Percentiles rank a stretch among this genome's conserved stretches.
Conservation (phyloP, 2,797 vertebrate species). For the Pangasius macronema region DNA sequence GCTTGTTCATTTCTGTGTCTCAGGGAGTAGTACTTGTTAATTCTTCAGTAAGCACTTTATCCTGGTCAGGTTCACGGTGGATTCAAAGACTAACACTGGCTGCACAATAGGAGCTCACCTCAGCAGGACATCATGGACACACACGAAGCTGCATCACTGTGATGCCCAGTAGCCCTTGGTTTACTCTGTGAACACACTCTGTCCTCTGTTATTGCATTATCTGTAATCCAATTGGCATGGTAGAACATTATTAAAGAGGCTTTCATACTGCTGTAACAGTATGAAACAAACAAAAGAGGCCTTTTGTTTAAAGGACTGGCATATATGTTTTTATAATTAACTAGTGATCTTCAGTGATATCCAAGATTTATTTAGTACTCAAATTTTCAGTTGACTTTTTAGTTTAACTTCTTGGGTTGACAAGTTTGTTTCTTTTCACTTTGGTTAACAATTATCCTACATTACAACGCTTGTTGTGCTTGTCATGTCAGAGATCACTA, state of each 20-base stretch:
- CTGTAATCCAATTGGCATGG: background rate
- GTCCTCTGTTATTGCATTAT: background rate
- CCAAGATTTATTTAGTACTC: background rate
- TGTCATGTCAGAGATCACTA: background rate
- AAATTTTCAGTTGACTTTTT: background rate
- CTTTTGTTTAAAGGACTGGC: background rate
- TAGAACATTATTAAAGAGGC: background rate
- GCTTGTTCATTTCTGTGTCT: background rate
- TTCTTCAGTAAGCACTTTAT: background rate
- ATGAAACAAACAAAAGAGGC: background rate
- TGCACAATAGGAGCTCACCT: background rate
- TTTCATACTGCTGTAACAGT: background rate
- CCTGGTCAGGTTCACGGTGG: background rate
- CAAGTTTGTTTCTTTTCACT: background rate
- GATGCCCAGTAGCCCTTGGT: background rate
- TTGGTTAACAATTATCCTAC: background rate
- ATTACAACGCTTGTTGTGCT: background rate
- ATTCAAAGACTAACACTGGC: background rate
- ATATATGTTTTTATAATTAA: background rate
- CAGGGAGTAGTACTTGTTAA: background rate
- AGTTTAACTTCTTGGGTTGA: background rate
- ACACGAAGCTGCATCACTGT: background rate
- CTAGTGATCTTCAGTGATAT: background rate
- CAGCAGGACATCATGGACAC: background rate
- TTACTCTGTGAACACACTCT: background rate